Percentiles rank a stretch among this genome's conserved stretches.
Conservation (phyloP, 2,888 invertebrate genomes). For the Ophion obscuratus region DNA sequence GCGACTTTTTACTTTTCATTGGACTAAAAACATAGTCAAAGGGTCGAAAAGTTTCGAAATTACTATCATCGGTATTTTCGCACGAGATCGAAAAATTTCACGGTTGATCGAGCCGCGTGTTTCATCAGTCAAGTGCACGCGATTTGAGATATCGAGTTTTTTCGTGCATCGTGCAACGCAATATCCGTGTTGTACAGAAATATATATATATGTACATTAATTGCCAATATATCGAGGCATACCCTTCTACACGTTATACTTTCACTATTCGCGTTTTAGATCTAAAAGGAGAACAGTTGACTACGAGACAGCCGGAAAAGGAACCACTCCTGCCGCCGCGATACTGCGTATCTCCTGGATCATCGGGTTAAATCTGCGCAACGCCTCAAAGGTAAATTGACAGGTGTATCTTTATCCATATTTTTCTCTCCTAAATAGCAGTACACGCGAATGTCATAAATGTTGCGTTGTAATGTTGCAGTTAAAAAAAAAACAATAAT, state of each 20-base stretch:
- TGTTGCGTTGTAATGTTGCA: not conserved
- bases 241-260: slow-evolving; percentile 39
- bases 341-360: slow-evolving; percentile 19
- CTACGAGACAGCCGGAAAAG: slow-evolving; percentile 43
- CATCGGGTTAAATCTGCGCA: not conserved
- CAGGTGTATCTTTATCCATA: not conserved
- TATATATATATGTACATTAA: slow-evolving; percentile 11
- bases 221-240: slow-evolving; percentile 18
- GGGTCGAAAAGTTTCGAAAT: not conserved
- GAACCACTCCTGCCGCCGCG: slow-evolving; percentile 15
- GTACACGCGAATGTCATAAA: not conserved
- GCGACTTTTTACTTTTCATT: too few relatives aligned
- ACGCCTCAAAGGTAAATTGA: slow-evolving; percentile 38
- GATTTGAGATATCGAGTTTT: slow-evolving; percentile 38
- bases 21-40: not conserved
- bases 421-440: not conserved
- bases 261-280: slow-evolving; percentile 66
- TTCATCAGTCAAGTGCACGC: slow-evolving; percentile 56
- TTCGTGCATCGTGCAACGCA: slow-evolving; percentile 49
- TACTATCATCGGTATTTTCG: not conserved
- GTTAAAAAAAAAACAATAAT: not conserved
- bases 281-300: slow-evolving; percentile 14
- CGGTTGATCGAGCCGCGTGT: slow-evolving; percentile 34
- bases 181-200: slow-evolving; percentile 44
- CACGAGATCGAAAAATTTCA: slow-evolving; percentile 13